Percentiles rank a stretch among this genome's conserved stretches.
phyloP scores from a whole-genome alignment of 2,797 vertebrate species.

The Catostomus latipinnis region DNA sequence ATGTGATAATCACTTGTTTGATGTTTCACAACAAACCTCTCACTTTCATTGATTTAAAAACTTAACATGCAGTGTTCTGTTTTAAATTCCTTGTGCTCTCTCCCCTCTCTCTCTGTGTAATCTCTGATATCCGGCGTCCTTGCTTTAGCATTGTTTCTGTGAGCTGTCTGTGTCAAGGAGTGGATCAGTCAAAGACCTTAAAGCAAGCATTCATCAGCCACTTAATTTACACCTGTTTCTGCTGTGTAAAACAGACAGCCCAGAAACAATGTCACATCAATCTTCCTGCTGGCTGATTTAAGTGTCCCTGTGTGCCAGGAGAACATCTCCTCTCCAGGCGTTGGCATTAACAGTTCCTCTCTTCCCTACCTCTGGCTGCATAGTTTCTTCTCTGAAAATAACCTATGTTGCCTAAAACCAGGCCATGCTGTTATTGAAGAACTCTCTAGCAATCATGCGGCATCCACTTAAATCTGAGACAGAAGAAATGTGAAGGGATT shows the following conservation, averaged over 20 bases:
- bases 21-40: slow-evolving; percentile 16
- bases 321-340: slow-evolving; percentile 62
- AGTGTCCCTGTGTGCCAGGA: slow-evolving; percentile 64
- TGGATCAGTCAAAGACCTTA: slow-evolving; percentile 76
- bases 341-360: slow-evolving; percentile 64
- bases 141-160: slow-evolving; percentile 29
- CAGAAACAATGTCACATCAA: slow-evolving; percentile 69
- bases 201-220: slow-evolving; percentile 77
- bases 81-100: neutral
- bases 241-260: slow-evolving; percentile 73
- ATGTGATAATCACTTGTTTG: slow-evolving; percentile 1
- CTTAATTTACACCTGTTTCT: slow-evolving; percentile 78
- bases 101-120: neutral
- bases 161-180: slow-evolving; percentile 73
- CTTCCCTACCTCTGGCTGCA: slow-evolving; percentile 44
- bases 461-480: slow-evolving; percentile 29
- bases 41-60: slow-evolving; percentile 29
- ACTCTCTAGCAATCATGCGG: slow-evolving; percentile 29
- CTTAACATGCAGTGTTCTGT: slow-evolving; percentile 27
- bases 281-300: slow-evolving; percentile 61
- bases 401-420: slow-evolving; percentile 50
- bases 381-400: slow-evolving; percentile 60
- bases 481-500: slow-evolving; percentile 34
- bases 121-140: slow-evolving; percentile 20
- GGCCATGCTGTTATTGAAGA: slow-evolving; percentile 12